Percentiles rank a stretch among this genome's conserved stretches.
Conservation (phyloP, 2,113 vertebrate species). For the Baryphthengus martii region DNA sequence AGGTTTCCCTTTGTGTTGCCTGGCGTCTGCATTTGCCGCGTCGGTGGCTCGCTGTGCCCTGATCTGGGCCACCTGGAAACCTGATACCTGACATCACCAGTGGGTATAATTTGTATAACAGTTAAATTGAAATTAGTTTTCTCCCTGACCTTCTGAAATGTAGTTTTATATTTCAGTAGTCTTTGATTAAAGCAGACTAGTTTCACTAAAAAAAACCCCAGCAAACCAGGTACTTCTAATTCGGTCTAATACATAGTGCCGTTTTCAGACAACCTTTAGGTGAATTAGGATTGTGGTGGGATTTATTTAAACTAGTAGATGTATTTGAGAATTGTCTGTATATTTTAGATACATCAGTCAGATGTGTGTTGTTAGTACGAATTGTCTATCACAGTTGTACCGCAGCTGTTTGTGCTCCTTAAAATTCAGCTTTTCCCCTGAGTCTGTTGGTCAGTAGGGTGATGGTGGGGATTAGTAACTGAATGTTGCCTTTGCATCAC, state of each 20-base stretch:
- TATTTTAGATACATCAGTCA: background rate
- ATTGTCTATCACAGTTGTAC: background rate
- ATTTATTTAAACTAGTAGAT: background rate
- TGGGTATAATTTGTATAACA: background rate
- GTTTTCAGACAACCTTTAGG: too few species aligned
- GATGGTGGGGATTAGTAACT: background rate
- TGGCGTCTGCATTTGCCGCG: background rate
- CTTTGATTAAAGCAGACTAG: background rate
- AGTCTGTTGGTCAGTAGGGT: background rate
- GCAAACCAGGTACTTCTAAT: background rate
- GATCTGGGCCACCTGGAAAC: background rate
- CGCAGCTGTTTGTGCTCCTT: background rate
- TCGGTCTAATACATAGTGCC: background rate
- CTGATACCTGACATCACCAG: background rate
- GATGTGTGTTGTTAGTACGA: background rate
- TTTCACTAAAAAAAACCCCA: background rate
- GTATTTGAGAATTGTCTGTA: background rate
- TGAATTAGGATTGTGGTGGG: background rate
- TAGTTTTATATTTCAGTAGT: background rate
- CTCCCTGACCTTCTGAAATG: background rate
- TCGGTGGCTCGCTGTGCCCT: background rate
- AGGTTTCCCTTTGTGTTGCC: fast-evolving
- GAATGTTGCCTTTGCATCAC: background rate
- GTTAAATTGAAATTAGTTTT: background rate
- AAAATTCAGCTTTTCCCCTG: background rate